These are phyloP conservation scores for Paracentrotus lividus DNA, from an alignment of 53 echinoderm and acorn worm genomes.

Conservation along the genomic window DNA sequence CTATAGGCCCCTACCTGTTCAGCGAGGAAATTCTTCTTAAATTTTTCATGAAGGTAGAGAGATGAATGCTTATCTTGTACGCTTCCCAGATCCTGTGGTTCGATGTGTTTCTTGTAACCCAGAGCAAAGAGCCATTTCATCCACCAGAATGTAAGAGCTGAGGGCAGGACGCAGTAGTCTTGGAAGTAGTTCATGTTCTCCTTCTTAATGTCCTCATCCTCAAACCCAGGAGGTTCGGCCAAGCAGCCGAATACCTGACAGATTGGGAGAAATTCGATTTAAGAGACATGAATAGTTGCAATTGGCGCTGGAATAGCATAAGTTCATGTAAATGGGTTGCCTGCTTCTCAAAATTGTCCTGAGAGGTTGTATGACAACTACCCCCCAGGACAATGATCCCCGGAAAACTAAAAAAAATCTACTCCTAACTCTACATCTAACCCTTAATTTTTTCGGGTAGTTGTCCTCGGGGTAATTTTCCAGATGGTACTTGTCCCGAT, in stretches of 20 bases:
- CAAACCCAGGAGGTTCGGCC: background rate
- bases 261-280: background rate
- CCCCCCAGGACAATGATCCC: no score
- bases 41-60: conserved; percentile 67
- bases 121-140: conserved; percentile 78
- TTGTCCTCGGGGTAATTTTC: no score
- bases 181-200: conserved; percentile 74
- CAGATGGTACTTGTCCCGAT: no score
- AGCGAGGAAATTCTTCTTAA: conserved; percentile 68
- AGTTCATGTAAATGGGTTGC: no score
- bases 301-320: no score
- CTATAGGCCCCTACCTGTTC: conserved; percentile 69
- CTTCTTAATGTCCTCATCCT: background rate
- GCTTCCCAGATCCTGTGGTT: conserved; percentile 70
- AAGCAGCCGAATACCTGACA: conserved; percentile 40
- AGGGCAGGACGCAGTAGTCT: conserved; percentile 59
- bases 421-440: no score
- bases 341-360: no score
- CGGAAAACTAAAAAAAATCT: no score
- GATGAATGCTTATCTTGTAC: conserved; percentile 72
- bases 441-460: no score
- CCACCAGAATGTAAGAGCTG: conserved; percentile 78
- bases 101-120: conserved; percentile 77
- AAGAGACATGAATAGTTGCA: no score
- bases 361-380: no score